Evolutionary conservation across 2,113 vertebrate species (phyloP), one percentile per base, ranked within the genome.

Genomic region (Oenanthe oenanthe): DNA sequence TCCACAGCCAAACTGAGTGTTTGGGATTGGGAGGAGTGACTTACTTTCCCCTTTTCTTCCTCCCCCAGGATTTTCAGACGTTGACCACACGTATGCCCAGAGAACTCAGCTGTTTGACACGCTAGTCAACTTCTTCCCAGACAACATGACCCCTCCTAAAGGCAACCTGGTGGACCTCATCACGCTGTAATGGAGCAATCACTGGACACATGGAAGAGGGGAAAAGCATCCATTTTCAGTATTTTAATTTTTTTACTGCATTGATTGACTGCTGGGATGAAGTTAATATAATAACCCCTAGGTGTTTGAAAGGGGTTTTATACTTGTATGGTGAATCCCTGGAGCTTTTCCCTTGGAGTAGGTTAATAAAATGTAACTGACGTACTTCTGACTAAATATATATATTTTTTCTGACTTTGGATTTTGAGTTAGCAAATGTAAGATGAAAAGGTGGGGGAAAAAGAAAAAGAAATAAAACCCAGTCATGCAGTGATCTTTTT

Each of bases 151-250:
- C 61, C 99, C 99, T 40, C 99, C 99, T 34, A 99, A 99, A 97
- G 99, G 99, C 97, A 99, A 99, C 98, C 97, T 99, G 95, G 99
- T 99, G 8, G 99, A 99, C 97, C 99, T 99, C 96, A 99, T 99
- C 97, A 99, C 98, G 13, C 99, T 99, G 97, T 99, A 98, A 98
- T 21, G 10, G 94, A 96, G 68, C 96, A 88, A 80, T 77, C 79
- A 43, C 78, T 95, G 93, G 95, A 92, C 86, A 71, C 4, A 1
- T 31, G 86, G 86, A 87, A 84, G 92, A 97, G 94, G 96, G 93
- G 88, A 90, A 89, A 79, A 93, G 89, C 89, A 66, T 94, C 85
- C 78, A 81, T 96, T 96, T 93, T 95, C 96, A 95, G 96, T 94
- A 95, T 97, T 97, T 89, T 85, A 96, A 95, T 95, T 97, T 97